Percentiles rank a stretch among this genome's conserved stretches.
These are phyloP conservation scores for Cricetomys ansorgei DNA, from an alignment of 2,113 vertebrate genomes.

Conservation along the genomic window DNA sequence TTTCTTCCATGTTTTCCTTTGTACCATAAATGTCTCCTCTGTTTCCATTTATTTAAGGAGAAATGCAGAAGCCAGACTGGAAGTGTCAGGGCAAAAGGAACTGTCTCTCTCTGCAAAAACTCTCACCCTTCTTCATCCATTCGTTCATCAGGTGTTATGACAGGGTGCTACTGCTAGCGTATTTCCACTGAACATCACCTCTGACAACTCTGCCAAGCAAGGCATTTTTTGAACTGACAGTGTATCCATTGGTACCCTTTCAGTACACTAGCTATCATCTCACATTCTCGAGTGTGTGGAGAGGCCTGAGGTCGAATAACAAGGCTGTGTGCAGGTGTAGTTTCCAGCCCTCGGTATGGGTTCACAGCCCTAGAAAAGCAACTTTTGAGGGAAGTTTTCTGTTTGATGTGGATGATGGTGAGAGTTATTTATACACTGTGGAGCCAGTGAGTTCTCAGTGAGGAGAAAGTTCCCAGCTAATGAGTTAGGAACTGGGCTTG, in stretches of 20 bases:
- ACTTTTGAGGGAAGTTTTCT: slow-evolving; percentile 62
- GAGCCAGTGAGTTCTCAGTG: not conserved
- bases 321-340: slow-evolving; percentile 63
- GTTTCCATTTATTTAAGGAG: slow-evolving; percentile 1
- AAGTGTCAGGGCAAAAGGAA: not conserved
- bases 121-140: slow-evolving; percentile 45
- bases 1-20: not conserved
- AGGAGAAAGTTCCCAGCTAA: slow-evolving; percentile 62
- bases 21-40: slow-evolving; percentile 23
- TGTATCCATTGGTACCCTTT: slow-evolving; percentile 78
- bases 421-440: slow-evolving; percentile 69
- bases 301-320: slow-evolving; percentile 61
- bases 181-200: slow-evolving; percentile 72
- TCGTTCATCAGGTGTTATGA: not conserved
- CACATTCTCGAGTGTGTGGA: slow-evolving; percentile 69
- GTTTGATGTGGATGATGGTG: slow-evolving; percentile 71
- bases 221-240: slow-evolving; percentile 77
- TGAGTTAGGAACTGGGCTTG: slow-evolving; percentile 19
- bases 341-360: slow-evolving; percentile 57
- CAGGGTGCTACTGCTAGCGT: not conserved
- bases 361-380: slow-evolving; percentile 62
- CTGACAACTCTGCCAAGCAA: slow-evolving; percentile 59
- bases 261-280: slow-evolving; percentile 63
- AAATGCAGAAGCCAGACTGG: slow-evolving; percentile 4
- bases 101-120: slow-evolving; percentile 18